Evolutionary conservation across 2,113 vertebrate species (phyloP), one percentile per base, ranked within the genome.

Genomic region (Acrocephalus kingi): DNA sequence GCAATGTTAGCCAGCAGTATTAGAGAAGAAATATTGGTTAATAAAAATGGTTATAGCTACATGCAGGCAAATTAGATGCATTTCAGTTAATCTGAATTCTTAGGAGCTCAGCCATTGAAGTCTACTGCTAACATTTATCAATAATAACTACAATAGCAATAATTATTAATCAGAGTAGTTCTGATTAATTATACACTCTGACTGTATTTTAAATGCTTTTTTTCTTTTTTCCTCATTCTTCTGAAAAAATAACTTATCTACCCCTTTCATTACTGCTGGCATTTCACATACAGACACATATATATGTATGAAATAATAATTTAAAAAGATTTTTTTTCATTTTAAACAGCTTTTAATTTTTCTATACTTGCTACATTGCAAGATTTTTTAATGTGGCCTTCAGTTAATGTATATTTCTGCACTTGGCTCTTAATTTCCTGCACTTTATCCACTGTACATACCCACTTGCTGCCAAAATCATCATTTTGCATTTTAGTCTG

Each of bases 61-160:
- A 88, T 64, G 91, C 58, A 97, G 80, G 58, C 74, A 96, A 96
- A 96, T 91, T 88, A 96, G 92, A 82, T 95, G 55, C 28, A 67
- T 96, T 97, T 93, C 67, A 79, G 72, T 72, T 94, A 95, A 94
- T 95, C 93, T 96, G 90, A 95, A 95, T 96, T 94, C 80, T 97
- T 95, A 96, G 85, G 66, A 89, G 75, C 76, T 93, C 83, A 95
- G 69, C 80, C 72, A 76, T 80, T 95, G 85, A 96, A 96, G 73
- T 78, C 68, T 90, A 92, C 86, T 95, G 86, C 37, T 69, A 90
- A 84, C 56, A 87, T 97, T 97, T 93, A 72, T 96, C 89, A 96
- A 92, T 94, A 97, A 97, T 94, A 97, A 96, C 75, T 94, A 90
- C 93, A 97, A 97, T 97, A 97, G 94, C 48, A 91, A 95, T 97